Evolutionary conservation across 2,113 vertebrate species (phyloP), one percentile per base, ranked within the genome.

Genomic region (Lasiurus cinereus): DNA sequence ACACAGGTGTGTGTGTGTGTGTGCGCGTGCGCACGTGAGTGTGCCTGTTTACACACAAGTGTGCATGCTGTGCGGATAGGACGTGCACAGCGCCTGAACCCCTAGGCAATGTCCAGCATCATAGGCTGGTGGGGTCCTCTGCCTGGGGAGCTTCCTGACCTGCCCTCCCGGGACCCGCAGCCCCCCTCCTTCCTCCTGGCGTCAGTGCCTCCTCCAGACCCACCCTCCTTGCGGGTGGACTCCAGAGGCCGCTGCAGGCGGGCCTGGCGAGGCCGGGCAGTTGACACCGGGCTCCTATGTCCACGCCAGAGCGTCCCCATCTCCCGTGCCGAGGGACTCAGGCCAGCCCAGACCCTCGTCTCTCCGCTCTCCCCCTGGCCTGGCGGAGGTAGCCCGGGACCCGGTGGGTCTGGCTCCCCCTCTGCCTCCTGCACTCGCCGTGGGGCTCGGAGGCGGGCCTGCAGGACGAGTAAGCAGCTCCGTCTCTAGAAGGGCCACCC

Each of bases 11-110:
- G 50, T 13, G 50, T 50, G 50, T 50, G 50, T 50, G 50, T 14
- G 50, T 50, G 50, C 8, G 48, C 8, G 48, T 48, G 48, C 8
- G 50, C 13, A 12, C 4, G 70, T 3, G 46, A 50, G 50, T 50
- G 50, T 50, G 50, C 18, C 18, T 21, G 69, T 39, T 36, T 6
- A 2, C 12, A 13, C 31, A 50, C 0, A 39, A 39, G 14, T 39
- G 39, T 3, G 11, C 36, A 0, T 0, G 31, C 1, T 0, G 10
- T 0, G 15, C 21, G 3, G 22, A 3, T 10, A 24, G 76, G 31
- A 27, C 69, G 62, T 24, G 36, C 36, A 21, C n/a, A 2, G 1
- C 3, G 50, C 50, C 50, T 43, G 54, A 48, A 48, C 8, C n/a
- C 85, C 33, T 33, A 8, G 78, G 50, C 33, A 54, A 5, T 4